Base-by-base conservation (phyloP, 2,888 invertebrate species). In the Sarcophaga subvicina region DNA sequence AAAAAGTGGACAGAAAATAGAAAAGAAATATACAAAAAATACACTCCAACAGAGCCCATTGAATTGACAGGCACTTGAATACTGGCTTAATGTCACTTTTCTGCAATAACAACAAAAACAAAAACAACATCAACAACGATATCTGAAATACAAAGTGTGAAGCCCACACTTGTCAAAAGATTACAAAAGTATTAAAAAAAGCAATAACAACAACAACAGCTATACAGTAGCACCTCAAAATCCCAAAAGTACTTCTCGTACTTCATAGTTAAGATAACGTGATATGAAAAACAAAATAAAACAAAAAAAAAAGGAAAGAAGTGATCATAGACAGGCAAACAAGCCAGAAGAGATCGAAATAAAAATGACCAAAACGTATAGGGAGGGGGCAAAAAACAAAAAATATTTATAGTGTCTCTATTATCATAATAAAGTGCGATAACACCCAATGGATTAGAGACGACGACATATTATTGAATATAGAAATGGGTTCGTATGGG, bases 351-450 rank as follows among this genome's bases (percentile, higher is more conserved):
- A 70, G 47, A n/a, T 12, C 17, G 75, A 62, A 70, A 79, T 25
- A 45, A 22, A 83, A 80, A 75, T 77, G 84, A 80, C 86, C 76
- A 83, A 54, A 77, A 47, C 54, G 70, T 49, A 27, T 77, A 1
- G 62, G 37, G 14, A 17, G 59, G 22, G 2, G 20, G 17, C 17
- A 49, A 12, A 37, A 60, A 14, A 60, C 75, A 69, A 54, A 66
- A 76, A 69, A 59, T 22, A 73, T 47, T 77, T 70, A 64, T 22
- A 67, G 66, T 84, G 76, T 84, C 84, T 84, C 59, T 70, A 85
- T 87, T 87, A 87, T 85, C 85, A 87, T 87, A 87, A 87, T 87
- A 83, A 85, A 85, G 85, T 85, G 85, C 81, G 85, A 83, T 85
- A 87, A 85, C 71, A 87, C 87, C 87, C 87, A 81, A 86, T 37